Conservation (phyloP, 2,797 vertebrate species). For the Sparidentex hasta region DNA sequence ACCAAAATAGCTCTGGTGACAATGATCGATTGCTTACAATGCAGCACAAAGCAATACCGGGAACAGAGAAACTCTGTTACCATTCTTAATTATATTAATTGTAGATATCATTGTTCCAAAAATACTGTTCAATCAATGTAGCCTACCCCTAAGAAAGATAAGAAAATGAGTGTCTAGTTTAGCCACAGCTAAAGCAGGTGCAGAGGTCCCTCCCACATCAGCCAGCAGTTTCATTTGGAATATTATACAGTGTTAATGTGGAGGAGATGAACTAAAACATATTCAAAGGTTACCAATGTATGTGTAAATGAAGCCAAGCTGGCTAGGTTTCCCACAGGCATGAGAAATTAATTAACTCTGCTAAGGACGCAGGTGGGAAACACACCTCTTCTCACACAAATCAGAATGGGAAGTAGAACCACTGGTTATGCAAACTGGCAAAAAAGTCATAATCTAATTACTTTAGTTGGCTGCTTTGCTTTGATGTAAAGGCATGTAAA, state of each 20-base stretch:
- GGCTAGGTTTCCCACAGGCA: slow-evolving; percentile 10
- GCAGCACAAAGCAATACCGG: background rate
- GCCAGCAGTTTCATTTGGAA: slow-evolving; percentile 16
- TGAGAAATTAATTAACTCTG: slow-evolving; percentile 33
- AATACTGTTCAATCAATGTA: background rate
- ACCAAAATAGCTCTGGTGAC: background rate
- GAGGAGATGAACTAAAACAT: slow-evolving; percentile 1
- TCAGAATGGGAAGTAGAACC: slow-evolving; percentile 4
- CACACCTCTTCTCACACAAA: background rate
- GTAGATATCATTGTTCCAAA: background rate
- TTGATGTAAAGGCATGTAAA: background rate
- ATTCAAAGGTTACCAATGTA: slow-evolving; percentile 23
- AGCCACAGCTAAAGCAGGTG: slow-evolving; percentile 8
- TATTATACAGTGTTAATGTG: slow-evolving; percentile 7
- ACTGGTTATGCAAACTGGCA: background rate
- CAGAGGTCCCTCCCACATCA: slow-evolving; percentile 5
- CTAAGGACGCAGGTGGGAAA: background rate
- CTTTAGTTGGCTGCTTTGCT: background rate
- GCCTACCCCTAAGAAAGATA: background rate
- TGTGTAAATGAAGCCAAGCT: slow-evolving; percentile 17
- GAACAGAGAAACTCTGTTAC: background rate
- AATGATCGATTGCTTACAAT: background rate
- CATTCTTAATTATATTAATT: background rate
- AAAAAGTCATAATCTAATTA: slow-evolving; percentile 6
- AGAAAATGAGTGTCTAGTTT: background rate